Base-by-base conservation (phyloP, 2,113 vertebrate genomes). In the Protobothrops mucrosquamatus region DNA sequence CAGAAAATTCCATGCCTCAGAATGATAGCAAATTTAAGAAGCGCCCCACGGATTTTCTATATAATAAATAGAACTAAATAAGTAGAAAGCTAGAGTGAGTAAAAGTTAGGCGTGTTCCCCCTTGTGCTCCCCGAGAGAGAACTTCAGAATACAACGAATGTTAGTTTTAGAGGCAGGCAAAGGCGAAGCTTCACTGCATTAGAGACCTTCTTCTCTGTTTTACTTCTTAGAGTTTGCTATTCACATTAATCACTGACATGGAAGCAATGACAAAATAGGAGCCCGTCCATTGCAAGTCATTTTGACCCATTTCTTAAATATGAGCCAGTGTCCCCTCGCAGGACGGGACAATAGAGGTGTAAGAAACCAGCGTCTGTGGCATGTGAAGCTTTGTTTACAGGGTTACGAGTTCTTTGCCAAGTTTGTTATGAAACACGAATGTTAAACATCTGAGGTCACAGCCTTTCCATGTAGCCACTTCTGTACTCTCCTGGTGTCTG, bases 321-420 rank as follows among this genome's bases (percentile, higher is more conserved):
- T 2, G 46, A 48, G 89, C 85, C 51, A 20, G 23, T 91, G 57
- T 20, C n/a, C 93, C 57, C 59, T 93, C 93, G 20, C 85, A 74
- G 64, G 2, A 26, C 6, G 56, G 12, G 56, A 26, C 48, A 87
- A 29, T 88, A 3, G 15, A 29, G 24, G 34, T 56, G 26, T n/a
- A 81, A 81, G 74, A 81, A 55, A 54, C 52, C 22, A 51, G 18
- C 14, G 93, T 92, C 43, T 95, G 57, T 81, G 87, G 46, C 23
- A 88, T 90, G 90, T 90, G 52, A 91, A 91, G 88, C 69, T 94
- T 93, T 59, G n/a, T 94, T 96, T 94, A 1, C 5, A 92, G 85
- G 90, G 89, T 48, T 93, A 86, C 4, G 89, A 51, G 24, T 88
- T 94, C 54, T 92, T 94, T 94, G 94, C 94, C 93, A 96, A 96